Evolutionary conservation across 1,140 invertebrate species (phyloP).

Genomic region (Octopus sinensis): DNA sequence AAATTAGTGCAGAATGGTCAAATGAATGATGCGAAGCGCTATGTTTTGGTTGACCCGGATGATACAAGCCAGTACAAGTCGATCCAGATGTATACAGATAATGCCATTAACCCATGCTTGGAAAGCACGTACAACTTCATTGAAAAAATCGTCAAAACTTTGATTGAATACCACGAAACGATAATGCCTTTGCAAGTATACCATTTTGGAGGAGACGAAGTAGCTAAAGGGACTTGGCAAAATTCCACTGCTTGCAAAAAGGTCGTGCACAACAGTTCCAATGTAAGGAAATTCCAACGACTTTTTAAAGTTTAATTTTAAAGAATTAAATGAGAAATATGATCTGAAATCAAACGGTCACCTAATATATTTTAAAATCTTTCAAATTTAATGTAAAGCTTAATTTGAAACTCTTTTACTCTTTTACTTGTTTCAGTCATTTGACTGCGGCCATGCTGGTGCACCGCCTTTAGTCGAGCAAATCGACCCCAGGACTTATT

Average conservation of each 20-base stretch:
- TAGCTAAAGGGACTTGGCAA: slow-evolving; percentile 33
- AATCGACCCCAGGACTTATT: too few relatives aligned
- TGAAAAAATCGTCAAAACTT: slow-evolving; percentile 21
- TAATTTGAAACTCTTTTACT: too few relatives aligned
- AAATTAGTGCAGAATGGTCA: slow-evolving; percentile 16
- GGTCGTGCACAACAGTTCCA: slow-evolving; percentile 11
- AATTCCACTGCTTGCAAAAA: slow-evolving; percentile 36
- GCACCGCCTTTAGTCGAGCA: too few relatives aligned
- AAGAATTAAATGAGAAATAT: too few relatives aligned
- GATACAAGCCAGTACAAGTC: slow-evolving; percentile 38
- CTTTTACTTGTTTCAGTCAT: too few relatives aligned
- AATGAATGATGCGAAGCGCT: slow-evolving; percentile 16
- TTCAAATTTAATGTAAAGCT: too few relatives aligned
- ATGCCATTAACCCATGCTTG: slow-evolving; percentile 51
- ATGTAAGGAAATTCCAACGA: neutral
- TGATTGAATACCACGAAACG: slow-evolving; percentile 27
- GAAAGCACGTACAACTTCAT: slow-evolving; percentile 46
- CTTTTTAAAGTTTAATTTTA: too few relatives aligned
- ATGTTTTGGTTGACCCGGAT: slow-evolving; percentile 33
- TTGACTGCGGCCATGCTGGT: too few relatives aligned
- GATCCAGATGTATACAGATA: slow-evolving; percentile 46
- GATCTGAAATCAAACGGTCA: too few relatives aligned
- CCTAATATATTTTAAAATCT: too few relatives aligned
- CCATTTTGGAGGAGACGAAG: slow-evolving; percentile 45
- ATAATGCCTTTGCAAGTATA: slow-evolving; percentile 32